These are phyloP conservation scores for Pyrrhopygopsis socrates DNA, from an alignment of 2,888 invertebrate genomes.

Conservation along the genomic window DNA sequence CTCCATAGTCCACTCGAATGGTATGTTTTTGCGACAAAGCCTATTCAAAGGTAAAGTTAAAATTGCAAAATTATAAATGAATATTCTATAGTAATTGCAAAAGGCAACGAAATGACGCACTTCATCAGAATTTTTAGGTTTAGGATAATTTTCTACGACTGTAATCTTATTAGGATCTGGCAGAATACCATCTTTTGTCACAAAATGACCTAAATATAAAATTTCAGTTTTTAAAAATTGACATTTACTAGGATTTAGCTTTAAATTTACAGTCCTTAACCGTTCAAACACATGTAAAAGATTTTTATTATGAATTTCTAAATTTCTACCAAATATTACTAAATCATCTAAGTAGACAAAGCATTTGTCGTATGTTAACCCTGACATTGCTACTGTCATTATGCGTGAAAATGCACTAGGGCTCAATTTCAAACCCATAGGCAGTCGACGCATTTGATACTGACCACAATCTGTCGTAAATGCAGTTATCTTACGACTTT, in stretches of 20 bases:
- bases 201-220: slow-evolving; percentile 47
- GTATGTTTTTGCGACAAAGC: slow-evolving; percentile 35
- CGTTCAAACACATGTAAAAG: slow-evolving; percentile 26
- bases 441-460: slow-evolving; percentile 65
- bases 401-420: slow-evolving; percentile 57
- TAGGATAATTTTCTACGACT: slow-evolving; percentile 39
- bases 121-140: slow-evolving; percentile 53
- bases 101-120: slow-evolving; percentile 55
- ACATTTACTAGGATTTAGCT: slow-evolving; percentile 48
- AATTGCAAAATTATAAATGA: slow-evolving; percentile 52
- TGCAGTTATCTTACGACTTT: slow-evolving; percentile 18
- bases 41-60: slow-evolving; percentile 47
- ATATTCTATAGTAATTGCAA: slow-evolving; percentile 61
- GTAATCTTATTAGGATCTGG: slow-evolving; percentile 48
- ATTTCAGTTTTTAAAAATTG: slow-evolving; percentile 38
- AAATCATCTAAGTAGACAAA: slow-evolving; percentile 55
- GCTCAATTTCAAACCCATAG: slow-evolving; percentile 4
- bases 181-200: slow-evolving; percentile 31
- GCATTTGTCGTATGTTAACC: slow-evolving; percentile 52
- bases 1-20: slow-evolving; percentile 27
- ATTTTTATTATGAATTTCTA: slow-evolving; percentile 48
- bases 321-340: slow-evolving; percentile 44
- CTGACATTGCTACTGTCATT: slow-evolving; percentile 74
- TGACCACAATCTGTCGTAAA: slow-evolving; percentile 40
- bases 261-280: slow-evolving; percentile 44